A percentile compares a stretch with the other conserved stretches of the same genome.
These are phyloP conservation scores for Cyprinodon brontotheroides DNA, from an alignment of 2,113 vertebrate genomes.

Conservation along the genomic window DNA sequence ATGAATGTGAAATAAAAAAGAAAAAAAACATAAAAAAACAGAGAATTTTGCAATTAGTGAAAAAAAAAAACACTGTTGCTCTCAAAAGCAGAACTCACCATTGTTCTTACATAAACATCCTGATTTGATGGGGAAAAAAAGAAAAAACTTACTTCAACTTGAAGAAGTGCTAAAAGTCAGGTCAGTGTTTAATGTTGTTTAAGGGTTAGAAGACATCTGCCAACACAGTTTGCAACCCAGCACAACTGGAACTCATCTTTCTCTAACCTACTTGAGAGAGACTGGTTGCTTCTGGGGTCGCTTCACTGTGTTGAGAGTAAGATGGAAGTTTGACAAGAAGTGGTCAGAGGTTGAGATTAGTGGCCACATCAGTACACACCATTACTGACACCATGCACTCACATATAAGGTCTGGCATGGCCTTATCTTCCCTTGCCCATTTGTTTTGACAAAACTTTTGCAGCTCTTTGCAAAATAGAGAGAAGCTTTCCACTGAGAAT, in stretches of 20 bases:
- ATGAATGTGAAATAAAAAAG: too few species aligned
- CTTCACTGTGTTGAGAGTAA: constrained; percentile 65
- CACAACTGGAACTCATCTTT: constrained; percentile 13
- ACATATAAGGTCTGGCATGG: constrained; percentile 56
- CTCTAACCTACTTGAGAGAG: constrained; percentile 20
- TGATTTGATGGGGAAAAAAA: constrained; percentile 4
- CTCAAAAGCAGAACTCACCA: not conserved
- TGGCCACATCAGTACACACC: constrained; percentile 62
- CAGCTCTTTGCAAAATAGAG: not conserved
- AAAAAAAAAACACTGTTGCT: constrained; percentile 4
- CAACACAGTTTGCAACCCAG: constrained; percentile 69
- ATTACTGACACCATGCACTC: constrained; percentile 62
- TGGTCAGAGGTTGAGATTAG: constrained; percentile 65
- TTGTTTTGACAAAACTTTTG: constrained; percentile 13
- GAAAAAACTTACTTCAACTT: constrained; percentile 56
- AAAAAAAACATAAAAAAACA: not conserved
- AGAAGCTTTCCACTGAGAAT: not conserved
- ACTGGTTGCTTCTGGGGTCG: constrained; percentile 61
- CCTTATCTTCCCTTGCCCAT: constrained; percentile 50
- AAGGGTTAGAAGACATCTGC: constrained; percentile 47
- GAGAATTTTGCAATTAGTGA: not conserved
- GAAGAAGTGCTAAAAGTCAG: constrained; percentile 70
- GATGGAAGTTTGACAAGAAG: constrained; percentile 50
- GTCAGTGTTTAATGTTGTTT: constrained; percentile 22
- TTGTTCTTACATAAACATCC: not conserved